Evolutionary conservation across 2,888 invertebrate genomes (phyloP), one percentile per base, ranked within the genome.

Genomic region (Apodemia mormo): DNA sequence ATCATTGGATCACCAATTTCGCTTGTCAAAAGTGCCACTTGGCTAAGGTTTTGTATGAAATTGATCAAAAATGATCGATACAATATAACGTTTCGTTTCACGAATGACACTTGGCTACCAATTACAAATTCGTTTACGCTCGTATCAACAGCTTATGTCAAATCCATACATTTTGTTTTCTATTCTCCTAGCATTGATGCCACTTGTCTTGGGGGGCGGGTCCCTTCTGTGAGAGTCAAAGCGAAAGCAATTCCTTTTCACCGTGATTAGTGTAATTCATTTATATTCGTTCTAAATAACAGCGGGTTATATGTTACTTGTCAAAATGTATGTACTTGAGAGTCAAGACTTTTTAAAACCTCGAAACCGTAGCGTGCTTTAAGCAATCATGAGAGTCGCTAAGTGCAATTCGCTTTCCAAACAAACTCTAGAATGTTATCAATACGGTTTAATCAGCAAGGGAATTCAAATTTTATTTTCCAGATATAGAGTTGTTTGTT

Each of bases 371-470:
- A 33, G 33, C 61, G 33, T 61, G 33, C 33, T 61, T 61, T 33
- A 61, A 33, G 61, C 33, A 61, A 61, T 61, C 61, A 61, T 61
- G 61, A 33, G 61, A 14, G 33, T 33, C 33, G 61, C 61, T 61
- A 61, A 61, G 61, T 61, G 61, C 61, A 61, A 61, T 61, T 30
- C 61, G 61, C 33, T 61, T 61, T 61, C 7, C 61, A 61, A 61
- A 61, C 61, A 61, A 61, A 12, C 61, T 30, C 33, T 61, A 61
- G 61, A 61, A 61, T 33, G 61, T 61, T 61, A 61, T 61, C 61
- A 61, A 61, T 61, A 14, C 8, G 61, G 33, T 14, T 5, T 6
- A 33, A 7, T 14, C 61, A 30, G 1, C 10, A 30, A 58, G 30
- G 14, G 33, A 64, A 64, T 37, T 7, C 37, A 64, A 33, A 14